Percentiles rank a stretch among this genome's conserved stretches.
Conservation (phyloP, 2,797 vertebrate species). For the Rhodeus uyekii region DNA sequence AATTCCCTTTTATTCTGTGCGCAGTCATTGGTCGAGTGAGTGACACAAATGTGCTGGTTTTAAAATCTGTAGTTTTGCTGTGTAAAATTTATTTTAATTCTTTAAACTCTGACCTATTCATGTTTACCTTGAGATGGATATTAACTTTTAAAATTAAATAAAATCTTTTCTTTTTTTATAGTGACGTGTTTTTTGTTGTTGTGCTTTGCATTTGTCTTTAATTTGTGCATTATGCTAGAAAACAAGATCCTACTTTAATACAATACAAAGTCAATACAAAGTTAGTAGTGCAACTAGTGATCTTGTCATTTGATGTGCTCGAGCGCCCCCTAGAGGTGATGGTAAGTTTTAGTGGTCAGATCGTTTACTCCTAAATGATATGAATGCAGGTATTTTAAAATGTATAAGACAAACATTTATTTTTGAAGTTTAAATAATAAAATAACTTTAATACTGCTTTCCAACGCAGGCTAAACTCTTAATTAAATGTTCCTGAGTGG, state of each 20-base stretch:
- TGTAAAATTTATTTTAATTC: background rate
- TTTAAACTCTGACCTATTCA: background rate
- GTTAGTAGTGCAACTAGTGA: background rate
- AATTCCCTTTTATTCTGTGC: background rate
- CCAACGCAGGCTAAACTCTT: background rate
- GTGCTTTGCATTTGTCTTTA: background rate
- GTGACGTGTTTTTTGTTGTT: background rate
- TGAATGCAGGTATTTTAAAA: background rate
- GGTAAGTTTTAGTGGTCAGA: background rate
- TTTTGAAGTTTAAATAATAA: background rate
- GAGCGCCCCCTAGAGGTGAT: constrained; percentile 29
- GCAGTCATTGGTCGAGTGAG: background rate
- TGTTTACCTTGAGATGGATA: background rate
- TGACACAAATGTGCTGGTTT: background rate
- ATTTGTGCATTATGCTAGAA: background rate
- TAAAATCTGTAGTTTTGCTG: background rate
- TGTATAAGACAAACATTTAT: background rate
- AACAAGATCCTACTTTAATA: background rate
- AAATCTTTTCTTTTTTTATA: constrained; percentile 17
- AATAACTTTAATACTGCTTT: background rate
- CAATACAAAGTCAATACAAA: background rate
- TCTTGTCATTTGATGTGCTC: constrained; percentile 11
- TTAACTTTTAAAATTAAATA: constrained; percentile 24
- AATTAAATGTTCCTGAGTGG: constrained; percentile 57
- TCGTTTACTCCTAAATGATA: background rate